Conservation (phyloP, 2,888 invertebrate species). For the Kuschelorhynchus macadamiae region DNA sequence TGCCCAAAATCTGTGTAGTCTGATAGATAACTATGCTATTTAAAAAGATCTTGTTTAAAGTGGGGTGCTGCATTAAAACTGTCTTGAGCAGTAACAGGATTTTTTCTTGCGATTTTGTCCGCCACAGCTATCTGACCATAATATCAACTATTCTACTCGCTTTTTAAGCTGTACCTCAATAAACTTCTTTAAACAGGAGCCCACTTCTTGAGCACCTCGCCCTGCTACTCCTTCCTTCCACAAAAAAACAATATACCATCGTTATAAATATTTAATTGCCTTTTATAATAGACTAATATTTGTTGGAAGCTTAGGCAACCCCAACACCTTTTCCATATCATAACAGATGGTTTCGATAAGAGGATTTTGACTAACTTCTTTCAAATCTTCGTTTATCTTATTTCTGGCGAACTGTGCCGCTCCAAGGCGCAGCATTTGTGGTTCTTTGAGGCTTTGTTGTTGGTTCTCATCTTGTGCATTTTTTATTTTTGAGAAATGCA, state of each 20-base stretch:
- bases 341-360: conserved; percentile 4
- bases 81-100: conserved; percentile 48
- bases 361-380: not conserved
- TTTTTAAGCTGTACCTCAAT: conserved; percentile 31
- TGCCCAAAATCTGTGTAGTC: conserved; percentile 37
- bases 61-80: conserved; percentile 30
- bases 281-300: conserved; percentile 47
- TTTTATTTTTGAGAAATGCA: conserved; percentile 8
- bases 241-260: conserved; percentile 53
- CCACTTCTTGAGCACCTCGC: conserved; percentile 57
- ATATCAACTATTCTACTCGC: conserved; percentile 41
- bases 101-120: conserved; percentile 50
- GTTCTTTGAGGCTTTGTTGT: conserved; percentile 34
- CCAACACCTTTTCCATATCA: conserved; percentile 33
- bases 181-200: conserved; percentile 53
- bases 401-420: conserved; percentile 32
- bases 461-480: conserved; percentile 27
- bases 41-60: conserved; percentile 6
- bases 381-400: conserved; percentile 1
- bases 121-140: conserved; percentile 51
- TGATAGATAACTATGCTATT: conserved; percentile 30
- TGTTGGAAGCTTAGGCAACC: conserved; percentile 44
- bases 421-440: conserved; percentile 33
- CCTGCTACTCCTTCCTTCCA: conserved; percentile 57
- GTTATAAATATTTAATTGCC: conserved; percentile 54